These are phyloP conservation scores for Megalopta genalis DNA, from an alignment of 1,140 invertebrate species.

Conservation along the genomic window DNA sequence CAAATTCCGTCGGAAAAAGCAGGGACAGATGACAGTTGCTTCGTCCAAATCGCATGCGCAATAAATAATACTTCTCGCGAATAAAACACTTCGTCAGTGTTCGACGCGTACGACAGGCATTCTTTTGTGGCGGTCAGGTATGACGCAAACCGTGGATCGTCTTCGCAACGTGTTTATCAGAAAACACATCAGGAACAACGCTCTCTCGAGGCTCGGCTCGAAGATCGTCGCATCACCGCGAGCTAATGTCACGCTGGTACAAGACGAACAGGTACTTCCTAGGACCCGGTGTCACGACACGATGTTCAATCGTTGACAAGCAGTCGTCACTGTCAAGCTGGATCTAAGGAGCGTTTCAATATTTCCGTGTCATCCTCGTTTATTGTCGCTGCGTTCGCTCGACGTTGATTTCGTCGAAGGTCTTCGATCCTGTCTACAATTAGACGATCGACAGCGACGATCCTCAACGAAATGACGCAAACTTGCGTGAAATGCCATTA, in stretches of 20 bases:
- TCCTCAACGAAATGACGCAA: neutral
- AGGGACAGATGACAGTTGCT: too few species aligned
- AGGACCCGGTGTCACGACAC: constrained; percentile 41
- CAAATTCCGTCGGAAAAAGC: too few species aligned
- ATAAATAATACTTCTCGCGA: too few species aligned
- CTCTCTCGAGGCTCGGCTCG: neutral
- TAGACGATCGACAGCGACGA: neutral
- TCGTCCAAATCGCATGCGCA: too few species aligned
- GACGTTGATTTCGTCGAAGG: constrained; percentile 42
- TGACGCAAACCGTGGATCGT: too few species aligned
- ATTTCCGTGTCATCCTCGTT: constrained; percentile 60
- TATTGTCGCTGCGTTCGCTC: constrained; percentile 49
- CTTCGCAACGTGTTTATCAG: too few species aligned
- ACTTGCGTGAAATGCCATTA: neutral
- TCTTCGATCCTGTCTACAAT: constrained; percentile 4
- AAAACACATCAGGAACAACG: too few species aligned
- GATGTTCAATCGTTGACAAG: constrained; percentile 50
- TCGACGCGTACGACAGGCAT: too few species aligned
- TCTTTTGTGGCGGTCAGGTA: too few species aligned
- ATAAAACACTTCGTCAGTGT: too few species aligned
- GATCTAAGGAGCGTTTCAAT: constrained; percentile 33
- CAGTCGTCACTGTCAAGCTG: constrained; percentile 48
- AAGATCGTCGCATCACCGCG: neutral
- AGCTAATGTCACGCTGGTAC: neutral
- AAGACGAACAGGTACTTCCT: neutral